These are phyloP conservation scores for Melopsittacus undulatus DNA, from an alignment of 2,797 vertebrate genomes.

Conservation along the genomic window DNA sequence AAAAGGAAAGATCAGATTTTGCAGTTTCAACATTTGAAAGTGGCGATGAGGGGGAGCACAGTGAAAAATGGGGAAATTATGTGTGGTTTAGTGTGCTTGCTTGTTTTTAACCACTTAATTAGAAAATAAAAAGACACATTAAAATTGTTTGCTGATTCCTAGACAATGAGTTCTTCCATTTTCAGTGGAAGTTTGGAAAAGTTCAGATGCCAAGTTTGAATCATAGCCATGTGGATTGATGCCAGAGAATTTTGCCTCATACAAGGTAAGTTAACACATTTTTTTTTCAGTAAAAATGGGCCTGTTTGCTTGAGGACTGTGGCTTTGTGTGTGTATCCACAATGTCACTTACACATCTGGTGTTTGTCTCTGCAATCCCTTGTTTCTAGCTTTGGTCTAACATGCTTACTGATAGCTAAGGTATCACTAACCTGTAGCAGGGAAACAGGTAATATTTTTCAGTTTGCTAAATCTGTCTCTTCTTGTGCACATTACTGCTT, in stretches of 20 bases:
- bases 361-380: background rate
- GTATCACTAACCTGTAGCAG: background rate
- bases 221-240: background rate
- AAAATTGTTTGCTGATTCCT: background rate
- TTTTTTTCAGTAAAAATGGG: background rate
- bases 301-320: background rate
- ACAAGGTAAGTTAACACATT: background rate
- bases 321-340: background rate
- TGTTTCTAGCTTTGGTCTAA: background rate
- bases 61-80: background rate
- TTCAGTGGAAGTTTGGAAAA: background rate
- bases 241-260: background rate
- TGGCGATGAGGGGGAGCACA: background rate
- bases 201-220: background rate
- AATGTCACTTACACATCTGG: background rate
- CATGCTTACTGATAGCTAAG: background rate
- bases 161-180: background rate
- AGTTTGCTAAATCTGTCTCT: background rate
- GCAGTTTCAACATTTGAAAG: background rate
- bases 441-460: background rate
- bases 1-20: background rate
- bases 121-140: background rate
- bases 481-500: background rate
- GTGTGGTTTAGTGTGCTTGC: background rate
- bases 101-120: background rate